A percentile compares a stretch with the other conserved stretches of the same genome.
Conservation (phyloP, 1,140 invertebrate genomes). For the Magallana gigas region DNA sequence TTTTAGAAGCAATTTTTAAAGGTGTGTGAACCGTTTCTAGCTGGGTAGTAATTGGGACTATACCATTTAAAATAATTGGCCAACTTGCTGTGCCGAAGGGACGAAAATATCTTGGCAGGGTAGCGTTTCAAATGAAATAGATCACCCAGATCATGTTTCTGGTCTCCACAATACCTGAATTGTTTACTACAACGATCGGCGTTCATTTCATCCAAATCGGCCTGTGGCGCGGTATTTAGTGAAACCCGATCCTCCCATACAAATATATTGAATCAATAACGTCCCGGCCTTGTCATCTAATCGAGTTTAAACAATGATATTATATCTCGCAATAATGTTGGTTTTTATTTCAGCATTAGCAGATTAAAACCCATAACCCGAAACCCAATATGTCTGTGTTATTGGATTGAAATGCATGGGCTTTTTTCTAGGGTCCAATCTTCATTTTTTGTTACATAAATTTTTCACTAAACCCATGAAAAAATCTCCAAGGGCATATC, state of each 20-base stretch:
- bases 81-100: constrained; percentile 5
- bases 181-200: constrained; percentile 17
- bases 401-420: constrained; percentile 28
- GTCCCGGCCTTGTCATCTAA: constrained; percentile 27
- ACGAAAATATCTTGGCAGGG: constrained; percentile 37
- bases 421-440: neutral
- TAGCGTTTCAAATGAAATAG: constrained; percentile 38
- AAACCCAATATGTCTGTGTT: neutral
- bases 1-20: constrained; percentile 31
- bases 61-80: constrained; percentile 34
- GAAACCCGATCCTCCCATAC: constrained; percentile 38
- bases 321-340: constrained; percentile 42
- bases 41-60: constrained; percentile 8
- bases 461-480: constrained; percentile 12
- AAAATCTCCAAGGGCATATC: constrained; percentile 45
- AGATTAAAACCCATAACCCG: constrained; percentile 46
- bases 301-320: constrained; percentile 44
- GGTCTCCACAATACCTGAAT: constrained; percentile 26
- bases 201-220: constrained; percentile 40
- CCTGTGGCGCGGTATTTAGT: constrained; percentile 37
- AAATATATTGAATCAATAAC: constrained; percentile 46
- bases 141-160: constrained; percentile 30
- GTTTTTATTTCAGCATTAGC: constrained; percentile 45
- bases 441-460: constrained; percentile 39
- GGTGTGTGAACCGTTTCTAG: constrained; percentile 7